A percentile compares a stretch with the other conserved stretches of the same genome.
Evolutionary conservation across 1,140 invertebrate genomes (phyloP).

Genomic region (Colletes latitarsis): DNA sequence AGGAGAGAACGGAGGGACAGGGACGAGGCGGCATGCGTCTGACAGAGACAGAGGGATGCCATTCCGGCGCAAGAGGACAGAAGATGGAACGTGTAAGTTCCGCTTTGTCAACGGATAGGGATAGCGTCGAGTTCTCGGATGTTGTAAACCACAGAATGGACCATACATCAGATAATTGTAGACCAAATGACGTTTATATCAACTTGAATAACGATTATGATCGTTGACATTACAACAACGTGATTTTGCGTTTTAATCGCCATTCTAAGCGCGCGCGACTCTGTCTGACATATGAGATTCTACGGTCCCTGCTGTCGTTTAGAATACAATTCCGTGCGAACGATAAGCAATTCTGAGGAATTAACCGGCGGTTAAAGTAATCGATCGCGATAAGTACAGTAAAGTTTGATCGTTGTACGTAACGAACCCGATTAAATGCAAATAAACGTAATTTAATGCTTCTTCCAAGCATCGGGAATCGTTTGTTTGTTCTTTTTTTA

Average conservation of each 20-base stretch:
- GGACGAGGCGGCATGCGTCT: too few species aligned
- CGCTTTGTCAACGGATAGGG: slow-evolving; percentile 42
- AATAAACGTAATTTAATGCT: too few species aligned
- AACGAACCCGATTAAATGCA: too few species aligned
- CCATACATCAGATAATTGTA: slow-evolving; percentile 44
- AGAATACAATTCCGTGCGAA: too few species aligned
- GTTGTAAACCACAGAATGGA: slow-evolving; percentile 39
- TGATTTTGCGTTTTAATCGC: not conserved
- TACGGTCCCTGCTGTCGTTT: too few species aligned
- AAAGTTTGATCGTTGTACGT: too few species aligned
- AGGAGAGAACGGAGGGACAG: not conserved
- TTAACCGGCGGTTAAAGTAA: too few species aligned
- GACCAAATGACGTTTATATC: slow-evolving; percentile 43
- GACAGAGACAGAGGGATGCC: slow-evolving; percentile 1
- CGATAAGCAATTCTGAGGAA: too few species aligned
- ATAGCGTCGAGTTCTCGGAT: slow-evolving; percentile 30
- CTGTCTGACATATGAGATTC: not conserved
- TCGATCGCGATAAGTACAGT: too few species aligned
- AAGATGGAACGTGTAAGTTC: slow-evolving; percentile 45
- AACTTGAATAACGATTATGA: slow-evolving; percentile 31
- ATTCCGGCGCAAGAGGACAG: slow-evolving; percentile 13
- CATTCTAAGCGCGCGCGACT: not conserved
- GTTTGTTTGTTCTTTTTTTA: too few species aligned
- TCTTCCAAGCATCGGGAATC: too few species aligned
- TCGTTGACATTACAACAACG: slow-evolving; percentile 9